phyloP scores from a whole-genome alignment of 2,888 invertebrate genomes.

The Pomacea canaliculata region DNA sequence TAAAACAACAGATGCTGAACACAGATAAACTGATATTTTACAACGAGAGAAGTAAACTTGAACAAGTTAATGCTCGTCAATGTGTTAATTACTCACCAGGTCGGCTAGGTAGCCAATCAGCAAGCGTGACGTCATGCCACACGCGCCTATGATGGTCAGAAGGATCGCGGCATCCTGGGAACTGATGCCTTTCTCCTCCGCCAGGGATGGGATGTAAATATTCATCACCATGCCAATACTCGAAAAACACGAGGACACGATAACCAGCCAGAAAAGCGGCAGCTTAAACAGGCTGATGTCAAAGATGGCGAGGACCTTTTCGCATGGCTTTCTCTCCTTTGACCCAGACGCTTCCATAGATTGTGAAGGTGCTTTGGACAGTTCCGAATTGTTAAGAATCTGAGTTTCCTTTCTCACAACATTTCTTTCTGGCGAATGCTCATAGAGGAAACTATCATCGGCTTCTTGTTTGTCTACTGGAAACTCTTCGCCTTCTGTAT shows the following conservation, averaged over 20 bases:
- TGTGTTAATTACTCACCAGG: not conserved
- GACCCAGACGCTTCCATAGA: too few species aligned
- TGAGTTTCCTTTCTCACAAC: not conserved
- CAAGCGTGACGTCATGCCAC: slow-evolving; percentile 2
- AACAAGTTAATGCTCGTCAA: too few species aligned
- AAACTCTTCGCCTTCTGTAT: too few species aligned
- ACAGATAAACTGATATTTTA: not conserved
- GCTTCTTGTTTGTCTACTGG: too few species aligned
- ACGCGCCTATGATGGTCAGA: slow-evolving; percentile 8
- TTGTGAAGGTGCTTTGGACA: too few species aligned
- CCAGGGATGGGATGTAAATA: slow-evolving; percentile 10
- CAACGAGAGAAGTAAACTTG: too few species aligned
- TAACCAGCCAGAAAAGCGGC: slow-evolving; percentile 1
- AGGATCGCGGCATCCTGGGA: slow-evolving; percentile 1
- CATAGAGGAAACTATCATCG: too few species aligned
- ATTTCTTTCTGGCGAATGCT: too few species aligned
- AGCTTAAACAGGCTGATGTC: slow-evolving; percentile 12
- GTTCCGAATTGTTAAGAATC: too few species aligned
- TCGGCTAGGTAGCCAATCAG: slow-evolving; percentile 11
- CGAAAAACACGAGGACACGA: not conserved
- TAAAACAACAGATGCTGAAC: not conserved
- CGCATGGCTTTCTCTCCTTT: not conserved
- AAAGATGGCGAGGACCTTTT: not conserved
- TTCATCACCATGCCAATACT: not conserved
- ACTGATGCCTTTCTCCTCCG: not conserved